Percentiles rank a stretch among this genome's conserved stretches.
Evolutionary conservation across 2,797 vertebrate species (phyloP).

Genomic region (Chromis chromis): DNA sequence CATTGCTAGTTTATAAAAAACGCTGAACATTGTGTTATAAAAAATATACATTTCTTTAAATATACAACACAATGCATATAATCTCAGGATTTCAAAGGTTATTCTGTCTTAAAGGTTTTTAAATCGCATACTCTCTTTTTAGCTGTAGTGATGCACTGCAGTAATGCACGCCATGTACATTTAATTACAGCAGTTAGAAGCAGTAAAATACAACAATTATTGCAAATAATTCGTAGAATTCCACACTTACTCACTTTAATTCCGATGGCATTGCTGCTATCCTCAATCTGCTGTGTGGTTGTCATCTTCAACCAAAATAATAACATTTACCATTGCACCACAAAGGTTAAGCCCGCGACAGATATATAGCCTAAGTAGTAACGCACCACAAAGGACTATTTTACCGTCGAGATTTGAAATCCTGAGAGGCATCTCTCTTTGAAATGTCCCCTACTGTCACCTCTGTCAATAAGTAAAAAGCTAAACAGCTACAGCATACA

Average conservation of each 20-base stretch:
- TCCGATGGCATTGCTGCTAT: neutral
- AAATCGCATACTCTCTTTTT: neutral
- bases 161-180: neutral
- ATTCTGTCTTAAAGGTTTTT: no score
- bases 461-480: conserved; percentile 75
- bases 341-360: conserved; percentile 41
- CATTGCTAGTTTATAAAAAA: neutral
- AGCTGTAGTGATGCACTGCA: neutral
- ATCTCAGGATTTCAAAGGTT: no score
- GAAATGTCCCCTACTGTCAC: conserved; percentile 77
- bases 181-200: neutral
- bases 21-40: no score
- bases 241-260: neutral
- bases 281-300: neutral
- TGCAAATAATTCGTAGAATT: no score
- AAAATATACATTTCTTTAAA: no score
- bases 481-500: conserved; percentile 70
- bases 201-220: neutral
- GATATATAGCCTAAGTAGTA: conserved; percentile 24
- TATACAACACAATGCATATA: no score
- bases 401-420: conserved; percentile 52
- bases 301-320: conserved; percentile 6
- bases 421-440: conserved; percentile 61
- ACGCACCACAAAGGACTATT: conserved; percentile 48
- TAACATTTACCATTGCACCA: conserved; percentile 5